Evolutionary conservation across 2,888 invertebrate genomes (phyloP).

Genomic region (Sminthurides aquaticus): DNA sequence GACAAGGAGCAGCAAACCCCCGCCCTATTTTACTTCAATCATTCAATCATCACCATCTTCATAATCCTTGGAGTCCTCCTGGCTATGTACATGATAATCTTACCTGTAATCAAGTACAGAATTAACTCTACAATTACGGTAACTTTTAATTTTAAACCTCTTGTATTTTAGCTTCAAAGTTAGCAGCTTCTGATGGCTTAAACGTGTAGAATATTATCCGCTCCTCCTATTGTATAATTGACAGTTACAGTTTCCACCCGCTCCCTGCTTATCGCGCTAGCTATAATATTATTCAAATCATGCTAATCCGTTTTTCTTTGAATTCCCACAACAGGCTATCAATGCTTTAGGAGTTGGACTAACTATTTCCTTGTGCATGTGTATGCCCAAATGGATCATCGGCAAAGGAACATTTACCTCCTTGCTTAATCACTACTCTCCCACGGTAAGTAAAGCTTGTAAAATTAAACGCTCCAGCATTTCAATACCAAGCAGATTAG

Average conservation of each 20-base stretch:
- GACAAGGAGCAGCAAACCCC: constrained; percentile 24
- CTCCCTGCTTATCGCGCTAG: no score
- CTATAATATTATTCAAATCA: no score
- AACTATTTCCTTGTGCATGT: constrained; percentile 33
- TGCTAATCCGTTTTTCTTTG: no score
- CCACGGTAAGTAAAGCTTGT: constrained; percentile 26
- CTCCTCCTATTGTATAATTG: no score
- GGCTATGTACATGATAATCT: constrained; percentile 29
- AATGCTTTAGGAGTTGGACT: constrained; percentile 33
- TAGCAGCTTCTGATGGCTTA: no score
- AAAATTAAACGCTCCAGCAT: no score
- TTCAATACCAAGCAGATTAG: no score
- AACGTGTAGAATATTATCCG: no score
- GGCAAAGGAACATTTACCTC: constrained; percentile 32
- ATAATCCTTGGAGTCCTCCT: constrained; percentile 27
- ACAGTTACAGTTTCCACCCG: no score
- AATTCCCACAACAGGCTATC: no score
- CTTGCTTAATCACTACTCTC: constrained; percentile 34
- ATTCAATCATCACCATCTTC: constrained; percentile 30
- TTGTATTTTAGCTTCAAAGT: not conserved
- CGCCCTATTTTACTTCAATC: constrained; percentile 30
- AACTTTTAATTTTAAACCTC: constrained; percentile 2
- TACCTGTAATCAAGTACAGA: constrained; percentile 39
- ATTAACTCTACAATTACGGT: constrained; percentile 38
- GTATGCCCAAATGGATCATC: constrained; percentile 38